Base-by-base conservation (phyloP, 2,113 vertebrate genomes). In the Oryzias melastigma region DNA sequence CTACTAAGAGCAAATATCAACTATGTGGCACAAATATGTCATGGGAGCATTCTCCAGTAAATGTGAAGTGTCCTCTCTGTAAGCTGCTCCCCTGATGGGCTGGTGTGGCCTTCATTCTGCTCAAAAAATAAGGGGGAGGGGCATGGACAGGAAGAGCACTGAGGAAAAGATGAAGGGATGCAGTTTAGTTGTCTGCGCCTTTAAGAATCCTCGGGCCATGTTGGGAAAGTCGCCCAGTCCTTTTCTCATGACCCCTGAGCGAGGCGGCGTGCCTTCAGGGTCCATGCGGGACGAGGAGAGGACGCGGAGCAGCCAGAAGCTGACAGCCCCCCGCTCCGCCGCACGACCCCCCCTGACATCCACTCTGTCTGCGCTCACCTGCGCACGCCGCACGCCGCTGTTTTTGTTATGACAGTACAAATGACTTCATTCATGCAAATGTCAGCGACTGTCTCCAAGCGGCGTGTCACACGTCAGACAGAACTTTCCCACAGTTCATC, bases 201-300 rank as follows among this genome's bases (percentile, higher is more conserved):
- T 84, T 89, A 88, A 90, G 85, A 84, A 65, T 78, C 74, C 69
- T 46, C 48, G 73, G 75, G 68, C 71, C 68, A 87, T 72, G 45
- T 93, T 95, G 94, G 91, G 95, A 96, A 96, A 91, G 91, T 88
- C 90, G 78, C 85, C 82, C 58, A 82, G 62, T 81, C 81, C 62
- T 86, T 93, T 96, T 95, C 95, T 94, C 95, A 95, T 87, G 95
- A 95, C 95, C 94, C 91, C 58, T 81, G 56, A 75, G 67, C 65
- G 77, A 83, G 73, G 68, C 65, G 82, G 50, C 77, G 70, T 76
- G 85, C 81, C 85, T 87, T 81, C 67, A 58, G 80, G 67, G 73
- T 88, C 78, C 80, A 27, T 29, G 73, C 77, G 78, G 71, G 62
- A 58, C 65, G 74, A 78, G 29, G 68, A 27, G 73, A 80, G 40